Evolutionary conservation across 2,888 invertebrate genomes (phyloP), one percentile per base, ranked within the genome.

Genomic region (Erebia ligea): DNA sequence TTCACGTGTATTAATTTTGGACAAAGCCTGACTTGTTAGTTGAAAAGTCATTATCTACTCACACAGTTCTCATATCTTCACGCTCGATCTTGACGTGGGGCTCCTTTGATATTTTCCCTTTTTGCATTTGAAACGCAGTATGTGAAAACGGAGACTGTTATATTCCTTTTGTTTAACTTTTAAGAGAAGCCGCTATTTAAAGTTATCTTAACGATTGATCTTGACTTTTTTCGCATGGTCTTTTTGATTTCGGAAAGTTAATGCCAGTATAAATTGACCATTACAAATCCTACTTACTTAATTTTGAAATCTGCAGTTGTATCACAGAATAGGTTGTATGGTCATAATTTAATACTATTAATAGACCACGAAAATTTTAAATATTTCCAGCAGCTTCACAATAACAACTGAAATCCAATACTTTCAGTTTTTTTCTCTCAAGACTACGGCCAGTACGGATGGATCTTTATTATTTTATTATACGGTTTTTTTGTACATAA

Each of bases 151-250:
- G 40, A 19, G 54, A 40, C 25, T 54, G 64, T 64, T 17, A 40
- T 54, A 54, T 64, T 54, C 52, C 64, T 64, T 64, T 64, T 62
- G 62, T 64, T 54, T 58, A 63, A 48, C 62, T 68, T 62, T 68
- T 61, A 62, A 68, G 40, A 54, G 19, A 45, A 54, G 64, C 21
- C 40, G 52, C 61, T 42, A n/a, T 62, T 62, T 19, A 21, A 42
- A 48, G 5, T 45, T 10, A 48, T 56, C 56, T 25, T 57, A 56
- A 56, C 13, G 15, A 48, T 1, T 21, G 62, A 25, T n/a, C n/a
- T n/a, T n/a, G n/a, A n/a, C n/a, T n/a, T n/a, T n/a, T 45, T 9
- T 1, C 19, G 56, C 10, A 45, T 17, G 6, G 13, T 17, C 17
- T 19, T 45, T 58, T 34, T 34, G n/a, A 58, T 34, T 58, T 34